Evolutionary conservation across 2,113 vertebrate species (phyloP), one percentile per base, ranked within the genome.

Genomic region (Synodontis membranacea): DNA sequence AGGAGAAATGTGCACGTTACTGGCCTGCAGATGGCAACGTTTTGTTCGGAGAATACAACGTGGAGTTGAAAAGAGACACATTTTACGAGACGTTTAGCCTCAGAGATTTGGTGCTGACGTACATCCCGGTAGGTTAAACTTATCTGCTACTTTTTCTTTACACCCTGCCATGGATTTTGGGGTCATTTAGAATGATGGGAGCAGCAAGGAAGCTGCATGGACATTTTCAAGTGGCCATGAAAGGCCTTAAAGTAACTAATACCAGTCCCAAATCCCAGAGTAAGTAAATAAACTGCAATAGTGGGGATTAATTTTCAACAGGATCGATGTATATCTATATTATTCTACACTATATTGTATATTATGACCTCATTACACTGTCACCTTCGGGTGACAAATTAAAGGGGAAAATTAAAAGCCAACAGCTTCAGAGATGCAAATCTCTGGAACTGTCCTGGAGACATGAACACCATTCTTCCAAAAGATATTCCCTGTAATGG

Each of bases 1-100:
- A 99, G 98, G 98, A 99, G 72, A 99, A 99, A 87, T 99, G 98
- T 92, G 97, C 93, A 91, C 97, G 97, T 84, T 99, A 99, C 81
- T 99, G 98, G 98, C 97, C 98, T 17, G 91, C 96, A 12, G 98
- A 99, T 91, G 97, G 97, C 90, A 94, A 95, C 0, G 94, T 96
- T 64, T 97, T 95, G 25, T 96, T 98, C 0, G 97, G 98, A 86
- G 94, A 98, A 6, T 97, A 98, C 88, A 95, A 91, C 0, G 96
- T 99, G 2, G 97, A 98, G 84, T 91, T 97, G 52, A 99, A 97
- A 92, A 96, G 93, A 2, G 97, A 98, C 84, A 94, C 91, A 0
- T 86, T 97, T 78, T 92, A 95, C 3, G 98, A 99, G 88, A 95
- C 96, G 87, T 97, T 98, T 93, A 99, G 98, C 0, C 89, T 99